phyloP scores from a whole-genome alignment of 1,140 invertebrate genomes.

The Metaphire vulgaris region DNA sequence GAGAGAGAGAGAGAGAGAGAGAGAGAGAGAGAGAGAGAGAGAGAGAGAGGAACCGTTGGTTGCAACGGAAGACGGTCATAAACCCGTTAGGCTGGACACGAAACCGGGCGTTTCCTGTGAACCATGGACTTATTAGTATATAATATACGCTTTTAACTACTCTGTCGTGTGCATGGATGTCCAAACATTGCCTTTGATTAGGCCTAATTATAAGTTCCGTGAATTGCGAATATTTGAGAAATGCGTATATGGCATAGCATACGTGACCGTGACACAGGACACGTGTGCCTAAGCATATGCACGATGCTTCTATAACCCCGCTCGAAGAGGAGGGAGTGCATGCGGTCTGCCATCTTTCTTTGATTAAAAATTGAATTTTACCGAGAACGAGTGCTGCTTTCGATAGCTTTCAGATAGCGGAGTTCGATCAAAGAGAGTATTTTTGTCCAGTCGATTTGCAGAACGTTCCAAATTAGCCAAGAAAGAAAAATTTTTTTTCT shows the following conservation, averaged over 20 bases:
- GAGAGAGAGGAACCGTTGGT: neutral
- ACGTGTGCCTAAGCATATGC: no score
- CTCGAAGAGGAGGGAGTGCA: no score
- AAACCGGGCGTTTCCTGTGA: neutral
- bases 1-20: slow-evolving; percentile 26
- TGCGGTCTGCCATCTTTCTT: no score
- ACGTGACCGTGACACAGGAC: no score
- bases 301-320: no score
- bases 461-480: neutral
- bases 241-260: no score
- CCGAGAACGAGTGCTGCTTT: neutral
- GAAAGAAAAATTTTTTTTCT: neutral
- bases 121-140: neutral
- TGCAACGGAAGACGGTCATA: neutral
- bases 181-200: neutral
- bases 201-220: neutral
- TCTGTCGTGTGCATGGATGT: neutral
- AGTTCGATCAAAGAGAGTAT: neutral
- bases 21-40: slow-evolving; percentile 26
- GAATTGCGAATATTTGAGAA: neutral
- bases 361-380: neutral
- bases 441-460: neutral
- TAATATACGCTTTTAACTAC: neutral
- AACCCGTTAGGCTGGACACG: neutral
- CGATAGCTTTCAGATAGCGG: neutral